A percentile compares a stretch with the other conserved stretches of the same genome.
These are phyloP conservation scores for Hiodon tergisus DNA, from an alignment of 2,113 vertebrate species.

Conservation along the genomic window DNA sequence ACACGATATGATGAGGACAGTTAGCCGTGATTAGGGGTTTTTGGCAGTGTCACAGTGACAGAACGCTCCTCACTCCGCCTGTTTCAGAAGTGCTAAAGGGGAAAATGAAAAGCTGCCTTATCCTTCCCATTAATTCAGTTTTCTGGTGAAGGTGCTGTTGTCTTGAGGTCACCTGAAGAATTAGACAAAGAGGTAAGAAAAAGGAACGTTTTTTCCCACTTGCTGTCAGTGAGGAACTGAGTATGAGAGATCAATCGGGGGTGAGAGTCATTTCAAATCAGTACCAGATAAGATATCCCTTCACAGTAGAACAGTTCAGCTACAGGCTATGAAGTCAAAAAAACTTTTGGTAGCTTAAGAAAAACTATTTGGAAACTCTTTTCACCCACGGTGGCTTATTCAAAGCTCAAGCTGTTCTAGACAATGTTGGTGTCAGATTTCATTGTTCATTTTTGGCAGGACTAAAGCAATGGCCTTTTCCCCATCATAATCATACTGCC, in stretches of 20 bases:
- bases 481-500: conserved; percentile 22
- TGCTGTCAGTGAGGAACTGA: too few relatives aligned
- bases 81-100: too few relatives aligned
- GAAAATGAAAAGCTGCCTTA: neutral
- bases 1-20: neutral
- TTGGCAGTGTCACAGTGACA: neutral
- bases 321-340: neutral
- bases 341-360: too few relatives aligned
- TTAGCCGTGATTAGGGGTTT: neutral
- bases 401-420: neutral
- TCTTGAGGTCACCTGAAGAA: conserved; percentile 11
- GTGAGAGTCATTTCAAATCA: too few relatives aligned
- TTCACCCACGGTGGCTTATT: neutral
- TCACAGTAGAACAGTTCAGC: neutral
- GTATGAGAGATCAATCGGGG: too few relatives aligned
- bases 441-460: neutral
- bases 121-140: conserved; percentile 10
- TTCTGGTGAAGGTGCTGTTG: conserved; percentile 9
- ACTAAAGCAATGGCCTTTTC: conserved; percentile 13
- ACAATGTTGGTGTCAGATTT: conserved; percentile 14
- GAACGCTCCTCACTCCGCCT: neutral
- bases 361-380: neutral
- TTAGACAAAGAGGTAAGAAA: neutral
- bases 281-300: too few relatives aligned
- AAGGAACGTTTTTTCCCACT: neutral